Base-by-base conservation (phyloP, 2,797 vertebrate species). In the Pristis pectinata region DNA sequence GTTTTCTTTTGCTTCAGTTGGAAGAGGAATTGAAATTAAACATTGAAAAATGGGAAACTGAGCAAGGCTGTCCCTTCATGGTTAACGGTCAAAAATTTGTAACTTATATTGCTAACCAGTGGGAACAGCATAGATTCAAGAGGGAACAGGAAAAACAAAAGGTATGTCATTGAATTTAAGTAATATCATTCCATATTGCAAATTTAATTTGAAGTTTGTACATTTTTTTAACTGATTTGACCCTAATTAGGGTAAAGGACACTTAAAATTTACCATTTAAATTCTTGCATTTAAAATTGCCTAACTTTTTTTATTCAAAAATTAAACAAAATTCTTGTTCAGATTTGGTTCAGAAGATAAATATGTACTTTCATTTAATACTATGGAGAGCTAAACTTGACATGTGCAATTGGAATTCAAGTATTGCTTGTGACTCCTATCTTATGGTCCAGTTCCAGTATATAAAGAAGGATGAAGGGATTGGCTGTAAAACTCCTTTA, bases 101-200 rank as follows among this genome's bases (percentile, higher is more conserved):
- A 95, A 96, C 96, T 30, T 96, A 95, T 41, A 95, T 97, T 44
- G 94, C 96, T 30, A 95, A 44, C 77, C 97, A 96, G 80, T 96
- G 97, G 96, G 96, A 97, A 94, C 96, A 96, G 37, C 95, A 96
- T 94, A 96, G 95, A 44, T 79, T 95, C 56, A 96, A 96, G 94
- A 97, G 96, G 95, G 96, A 96, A 83, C 96, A 96, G 74, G 96
- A 96, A 87, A 97, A 96, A 82, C 96, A 95, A 61, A 95, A 95
- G 3, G 97, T 97, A 89, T 96, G 96, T 96, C 8, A 74, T 74
- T 49, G 8, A 64, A 93, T 53, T 89, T 59, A 24, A 87, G 30
- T 56, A 56, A 13, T n/a, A 30, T 30, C 27, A 1, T 74, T 93
- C 9, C 22, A 34, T 2, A 3, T 34, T 19, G 85, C 53, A 30